Base-by-base conservation (phyloP, 1,140 invertebrate species). In the Spodoptera litura region DNA sequence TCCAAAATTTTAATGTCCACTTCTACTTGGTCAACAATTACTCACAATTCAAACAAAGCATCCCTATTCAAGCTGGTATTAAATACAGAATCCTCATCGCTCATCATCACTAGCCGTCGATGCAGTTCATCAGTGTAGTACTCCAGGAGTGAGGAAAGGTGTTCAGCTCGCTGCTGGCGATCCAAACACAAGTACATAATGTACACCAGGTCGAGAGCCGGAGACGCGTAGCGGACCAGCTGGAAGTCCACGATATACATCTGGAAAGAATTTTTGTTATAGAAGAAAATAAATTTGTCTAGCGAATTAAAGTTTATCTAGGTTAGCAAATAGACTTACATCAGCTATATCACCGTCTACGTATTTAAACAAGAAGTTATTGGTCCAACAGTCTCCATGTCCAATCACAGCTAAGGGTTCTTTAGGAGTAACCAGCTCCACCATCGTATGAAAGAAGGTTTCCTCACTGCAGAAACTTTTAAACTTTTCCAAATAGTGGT, bases 311-410 rank as follows among this genome's bases (percentile, higher is more conserved):
- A 1, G 20, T 20, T 20, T 20, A 20, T 20, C 20, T 20, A 20
- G 20, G 0, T 20, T 20, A 20, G 20, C 20, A 20, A 31, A 31
- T 31, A 5, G 2, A 81, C 52, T 82, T 85, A 96, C 96, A 89
- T 96, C 95, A 59, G 90, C 86, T 79, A 96, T 94, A 64, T 95
- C 87, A 0, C 91, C 89, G 49, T 94, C 85, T 13, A 95, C 94
- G 78, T 96, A 96, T 62, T 95, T 93, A 84, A 97, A 97, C 1
- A 97, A 84, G 80, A 97, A 95, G 88, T 97, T 97, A 81, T 97
- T 97, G 0, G 96, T 97, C 97, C 97, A 97, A 85, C 96, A 97
- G 78, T 97, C 97, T 0, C 97, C 97, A 80, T 97, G 97, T 76
- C 96, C 96, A 74, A 97, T 96, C 4, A 97, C 96, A 0, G 96